A percentile compares a stretch with the other conserved stretches of the same genome.
These are phyloP conservation scores for Oscheius onirici DNA, from an alignment of 2,888 invertebrate genomes.

Conservation along the genomic window DNA sequence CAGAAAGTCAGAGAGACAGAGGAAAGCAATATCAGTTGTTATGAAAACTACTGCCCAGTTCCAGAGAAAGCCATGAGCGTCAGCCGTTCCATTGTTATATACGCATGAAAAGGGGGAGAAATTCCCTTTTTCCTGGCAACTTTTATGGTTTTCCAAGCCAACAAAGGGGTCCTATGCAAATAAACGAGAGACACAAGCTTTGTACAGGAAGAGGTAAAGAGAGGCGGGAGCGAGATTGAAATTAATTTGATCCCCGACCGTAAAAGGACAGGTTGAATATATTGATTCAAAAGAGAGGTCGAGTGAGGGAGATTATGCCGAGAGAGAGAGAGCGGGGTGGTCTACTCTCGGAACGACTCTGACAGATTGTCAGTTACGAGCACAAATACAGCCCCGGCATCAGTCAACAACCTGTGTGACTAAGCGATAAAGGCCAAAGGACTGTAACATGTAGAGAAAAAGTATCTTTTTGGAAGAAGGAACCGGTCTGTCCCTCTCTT, in stretches of 20 bases:
- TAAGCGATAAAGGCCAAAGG: background rate
- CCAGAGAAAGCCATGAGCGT: too few relatives aligned
- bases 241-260: background rate
- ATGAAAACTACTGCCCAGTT: too few relatives aligned
- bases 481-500: background rate
- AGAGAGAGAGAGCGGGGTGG: background rate
- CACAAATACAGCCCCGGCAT: constrained; percentile 22
- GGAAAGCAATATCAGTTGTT: too few relatives aligned
- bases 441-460: background rate
- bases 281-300: constrained; percentile 19
- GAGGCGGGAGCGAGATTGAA: background rate
- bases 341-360: constrained; percentile 14
- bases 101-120: too few relatives aligned
- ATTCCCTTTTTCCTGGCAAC: too few relatives aligned
- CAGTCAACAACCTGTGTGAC: constrained; percentile 16
- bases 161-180: too few relatives aligned
- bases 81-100: too few relatives aligned
- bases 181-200: too few relatives aligned
- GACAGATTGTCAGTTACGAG: constrained; percentile 32
- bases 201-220: background rate
- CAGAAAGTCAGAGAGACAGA: too few relatives aligned
- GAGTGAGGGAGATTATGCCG: constrained; percentile 12
- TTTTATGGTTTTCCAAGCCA: too few relatives aligned
- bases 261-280: constrained; percentile 10
- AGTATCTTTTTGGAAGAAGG: too few relatives aligned